These are phyloP conservation scores for Prietella phreatophila DNA, from an alignment of 2,113 vertebrate species.

Conservation along the genomic window DNA sequence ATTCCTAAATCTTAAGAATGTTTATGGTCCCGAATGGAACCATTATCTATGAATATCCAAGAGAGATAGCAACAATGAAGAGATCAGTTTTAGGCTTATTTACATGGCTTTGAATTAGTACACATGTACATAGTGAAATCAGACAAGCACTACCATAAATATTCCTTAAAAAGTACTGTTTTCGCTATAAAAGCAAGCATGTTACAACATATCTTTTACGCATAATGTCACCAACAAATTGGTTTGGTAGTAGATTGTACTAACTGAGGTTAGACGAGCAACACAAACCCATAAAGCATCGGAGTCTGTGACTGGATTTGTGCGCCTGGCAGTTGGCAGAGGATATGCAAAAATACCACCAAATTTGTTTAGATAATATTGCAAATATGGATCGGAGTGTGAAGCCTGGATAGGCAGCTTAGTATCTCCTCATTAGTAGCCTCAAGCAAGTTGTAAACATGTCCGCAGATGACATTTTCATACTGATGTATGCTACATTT, in stretches of 20 bases:
- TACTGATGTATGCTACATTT: background rate
- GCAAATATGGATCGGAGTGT: background rate
- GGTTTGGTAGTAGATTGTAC: background rate
- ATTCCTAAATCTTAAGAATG: background rate
- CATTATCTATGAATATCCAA: background rate
- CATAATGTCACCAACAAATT: background rate
- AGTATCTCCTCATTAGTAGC: background rate
- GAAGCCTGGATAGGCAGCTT: background rate
- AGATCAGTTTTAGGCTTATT: constrained; percentile 8
- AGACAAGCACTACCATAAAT: constrained; percentile 2
- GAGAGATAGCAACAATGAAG: background rate
- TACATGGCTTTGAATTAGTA: background rate
- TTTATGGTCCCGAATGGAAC: background rate
- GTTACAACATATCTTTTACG: background rate
- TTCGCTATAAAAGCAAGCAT: background rate
- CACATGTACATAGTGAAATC: background rate
- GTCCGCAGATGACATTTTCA: constrained; percentile 8
- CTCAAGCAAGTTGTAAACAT: background rate
- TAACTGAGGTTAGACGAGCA: background rate
- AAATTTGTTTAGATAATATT: constrained; percentile 15
- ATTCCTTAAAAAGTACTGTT: background rate
- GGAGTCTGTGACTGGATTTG: background rate
- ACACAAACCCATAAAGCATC: background rate
- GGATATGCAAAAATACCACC: background rate
- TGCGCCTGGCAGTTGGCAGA: background rate